Base-by-base conservation (phyloP, 1,140 invertebrate genomes). In the Anoplophora glabripennis region DNA sequence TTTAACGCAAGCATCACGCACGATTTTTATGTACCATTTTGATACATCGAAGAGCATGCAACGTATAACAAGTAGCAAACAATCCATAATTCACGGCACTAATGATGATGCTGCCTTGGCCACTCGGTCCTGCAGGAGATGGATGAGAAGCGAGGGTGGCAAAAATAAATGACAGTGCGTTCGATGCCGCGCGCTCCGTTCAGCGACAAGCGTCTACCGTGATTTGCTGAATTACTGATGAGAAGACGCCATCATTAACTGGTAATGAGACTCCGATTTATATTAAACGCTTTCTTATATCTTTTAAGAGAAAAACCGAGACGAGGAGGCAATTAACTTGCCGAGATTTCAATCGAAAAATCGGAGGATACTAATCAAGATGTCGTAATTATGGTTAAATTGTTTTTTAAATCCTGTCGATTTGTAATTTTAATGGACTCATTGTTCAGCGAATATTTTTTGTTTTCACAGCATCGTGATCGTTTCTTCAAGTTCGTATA, bases 41-140 rank as follows among this genome's bases (percentile, higher is more conserved):
- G 41, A 56, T 56, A 56, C 54, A 56, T 56, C 46, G 17, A 36
- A 56, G 45, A 45, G 54, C 47, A 48, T 35, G 47, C 54, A 45
- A 53, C 60, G 65, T 66, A 70, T 57, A 65, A 67, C 56, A 57
- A 57, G 56, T 47, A 51, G 54, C 59, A 70, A 68, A 70, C 64
- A 70, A 68, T 68, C 68, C 68, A 70, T 70, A 70, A 70, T 68
- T 70, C 68, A 70, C 66, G 53, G 66, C 66, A 64, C 68, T 70
- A 70, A 70, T 68, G 68, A 68, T 67, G 64, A 63, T 61, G 65
- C 66, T 67, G 63, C 61, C 68, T 56, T 45, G 61, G 58, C 67
- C 67, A 69, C 52, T 66, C 55, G 63, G 57, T 51, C 59, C 68
- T 67, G 65, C 63, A 58, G 45, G 63, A 69, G 67, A 69, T 63